Conservation (phyloP, 2,113 vertebrate species). For the Sclerurus mexicanus region DNA sequence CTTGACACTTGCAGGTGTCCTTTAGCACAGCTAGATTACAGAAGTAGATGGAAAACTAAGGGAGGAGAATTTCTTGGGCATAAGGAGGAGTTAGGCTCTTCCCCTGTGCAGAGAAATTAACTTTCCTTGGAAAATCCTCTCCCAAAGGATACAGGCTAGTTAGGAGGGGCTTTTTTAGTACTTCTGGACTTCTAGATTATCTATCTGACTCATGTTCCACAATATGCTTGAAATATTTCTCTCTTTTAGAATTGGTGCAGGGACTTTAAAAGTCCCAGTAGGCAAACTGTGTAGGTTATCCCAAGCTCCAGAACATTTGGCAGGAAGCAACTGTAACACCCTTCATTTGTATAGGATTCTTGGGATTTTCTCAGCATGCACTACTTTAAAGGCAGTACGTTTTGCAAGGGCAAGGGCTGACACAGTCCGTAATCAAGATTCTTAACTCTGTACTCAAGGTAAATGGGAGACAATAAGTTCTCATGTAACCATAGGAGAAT, state of each 20-base stretch:
- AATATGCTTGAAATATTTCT: background rate
- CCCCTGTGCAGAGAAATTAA: background rate
- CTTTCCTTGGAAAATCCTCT: background rate
- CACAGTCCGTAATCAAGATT: background rate
- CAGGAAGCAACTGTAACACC: background rate
- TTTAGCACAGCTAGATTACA: background rate
- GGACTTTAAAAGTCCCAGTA: background rate
- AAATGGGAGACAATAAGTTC: background rate
- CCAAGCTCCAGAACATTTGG: background rate
- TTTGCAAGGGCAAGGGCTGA: background rate
- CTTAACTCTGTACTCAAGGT: background rate
- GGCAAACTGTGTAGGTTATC: background rate
- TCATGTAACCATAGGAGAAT: background rate
- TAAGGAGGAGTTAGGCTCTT: background rate
- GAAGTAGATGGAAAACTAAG: background rate
- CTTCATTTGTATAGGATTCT: background rate
- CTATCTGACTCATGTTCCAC: background rate
- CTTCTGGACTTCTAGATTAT: background rate
- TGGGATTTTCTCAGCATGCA: background rate
- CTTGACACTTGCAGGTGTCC: conserved; percentile 19
- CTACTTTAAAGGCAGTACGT: background rate
- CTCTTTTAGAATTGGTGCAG: background rate
- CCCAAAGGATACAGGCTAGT: background rate
- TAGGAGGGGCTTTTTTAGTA: background rate
- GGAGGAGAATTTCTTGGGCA: background rate